phyloP scores from a whole-genome alignment of 2,888 invertebrate genomes.

The Fragum fragum region DNA sequence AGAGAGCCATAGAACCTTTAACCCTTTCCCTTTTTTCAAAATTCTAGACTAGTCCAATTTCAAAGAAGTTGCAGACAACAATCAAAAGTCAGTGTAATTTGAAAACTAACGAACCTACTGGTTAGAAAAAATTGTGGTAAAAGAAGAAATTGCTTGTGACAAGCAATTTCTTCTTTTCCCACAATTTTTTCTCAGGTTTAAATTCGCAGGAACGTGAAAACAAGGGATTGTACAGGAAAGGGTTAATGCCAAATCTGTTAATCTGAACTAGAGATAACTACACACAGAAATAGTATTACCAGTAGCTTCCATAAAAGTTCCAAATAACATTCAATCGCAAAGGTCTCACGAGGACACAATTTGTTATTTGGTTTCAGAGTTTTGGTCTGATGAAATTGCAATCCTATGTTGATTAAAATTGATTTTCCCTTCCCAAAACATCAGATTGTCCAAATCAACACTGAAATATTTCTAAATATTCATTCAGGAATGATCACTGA shows the following conservation, averaged over 20 bases:
- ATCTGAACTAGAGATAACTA: too few species aligned
- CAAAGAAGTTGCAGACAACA: too few species aligned
- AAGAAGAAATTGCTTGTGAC: neutral
- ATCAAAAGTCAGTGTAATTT: too few species aligned
- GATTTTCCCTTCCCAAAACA: neutral
- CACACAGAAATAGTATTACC: neutral
- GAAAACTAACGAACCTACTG: too few species aligned
- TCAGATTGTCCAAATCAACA: conserved; percentile 1
- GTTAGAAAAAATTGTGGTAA: neutral
- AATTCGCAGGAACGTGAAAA: too few species aligned
- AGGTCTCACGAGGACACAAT: neutral
- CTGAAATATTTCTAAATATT: neutral
- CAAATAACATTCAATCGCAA: neutral
- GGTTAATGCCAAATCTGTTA: too few species aligned
- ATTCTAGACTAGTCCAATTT: too few species aligned
- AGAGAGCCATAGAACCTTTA: too few species aligned
- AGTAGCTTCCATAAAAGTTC: neutral
- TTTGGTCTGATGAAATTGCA: neutral
- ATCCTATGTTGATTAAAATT: conserved; percentile 6
- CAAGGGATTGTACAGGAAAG: too few species aligned
- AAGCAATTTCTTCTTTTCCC: too few species aligned
- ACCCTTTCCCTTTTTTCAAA: too few species aligned
- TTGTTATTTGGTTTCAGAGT: neutral
- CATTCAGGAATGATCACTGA: neutral
- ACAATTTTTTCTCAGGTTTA: too few species aligned